Conservation (phyloP, 2,797 vertebrate species). For the Lepus oiostolus region DNA sequence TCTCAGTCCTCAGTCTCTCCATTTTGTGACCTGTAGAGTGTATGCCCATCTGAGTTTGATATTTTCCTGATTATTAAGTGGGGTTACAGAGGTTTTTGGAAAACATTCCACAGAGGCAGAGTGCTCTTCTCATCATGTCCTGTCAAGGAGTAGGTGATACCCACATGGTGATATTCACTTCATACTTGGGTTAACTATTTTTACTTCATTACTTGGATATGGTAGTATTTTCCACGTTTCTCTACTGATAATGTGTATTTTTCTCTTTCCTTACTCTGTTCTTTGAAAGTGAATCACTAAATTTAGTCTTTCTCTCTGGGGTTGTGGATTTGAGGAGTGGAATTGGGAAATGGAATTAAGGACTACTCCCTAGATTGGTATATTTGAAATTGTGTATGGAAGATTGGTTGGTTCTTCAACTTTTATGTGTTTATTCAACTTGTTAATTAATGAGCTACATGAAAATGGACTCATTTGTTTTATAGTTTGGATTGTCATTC, state of each 20-base stretch:
- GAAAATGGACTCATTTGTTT: not conserved
- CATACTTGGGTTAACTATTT: too few species aligned
- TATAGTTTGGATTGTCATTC: not conserved
- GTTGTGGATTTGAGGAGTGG: not conserved
- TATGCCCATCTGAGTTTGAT: not conserved
- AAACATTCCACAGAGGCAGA: not conserved
- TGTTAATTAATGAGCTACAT: not conserved
- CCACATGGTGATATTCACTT: not conserved
- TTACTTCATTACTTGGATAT: not conserved
- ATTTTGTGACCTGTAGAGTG: conserved; percentile 6
- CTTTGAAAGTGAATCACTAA: not conserved
- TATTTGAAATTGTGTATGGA: not conserved
- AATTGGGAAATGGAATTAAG: not conserved
- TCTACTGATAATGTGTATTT: not conserved
- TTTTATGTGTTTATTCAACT: not conserved
- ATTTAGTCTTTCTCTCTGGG: not conserved
- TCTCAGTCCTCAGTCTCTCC: not conserved
- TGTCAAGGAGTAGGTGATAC: not conserved
- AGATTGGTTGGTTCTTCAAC: conserved; percentile 6
- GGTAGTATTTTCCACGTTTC: not conserved
- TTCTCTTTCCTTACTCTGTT: conserved; percentile 8
- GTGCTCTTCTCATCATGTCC: not conserved
- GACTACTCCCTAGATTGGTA: not conserved
- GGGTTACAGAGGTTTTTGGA: not conserved
- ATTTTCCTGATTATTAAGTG: conserved; percentile 22